Base-by-base conservation (phyloP, 2,797 vertebrate species). In the Phyllotis vaccarum region DNA sequence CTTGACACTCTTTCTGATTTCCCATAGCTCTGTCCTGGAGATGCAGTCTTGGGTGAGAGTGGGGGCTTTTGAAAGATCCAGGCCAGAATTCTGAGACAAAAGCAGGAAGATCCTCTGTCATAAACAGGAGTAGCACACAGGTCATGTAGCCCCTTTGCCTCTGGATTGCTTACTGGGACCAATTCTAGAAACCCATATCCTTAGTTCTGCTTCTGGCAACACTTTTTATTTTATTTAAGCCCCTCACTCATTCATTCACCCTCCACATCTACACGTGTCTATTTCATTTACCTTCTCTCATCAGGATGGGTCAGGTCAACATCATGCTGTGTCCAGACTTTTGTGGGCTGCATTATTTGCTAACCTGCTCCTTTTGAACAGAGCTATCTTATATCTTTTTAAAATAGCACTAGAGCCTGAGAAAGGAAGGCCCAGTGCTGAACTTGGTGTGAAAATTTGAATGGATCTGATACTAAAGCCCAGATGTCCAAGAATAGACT, bases 1-100 rank as follows among this genome's bases (percentile, higher is more conserved):
- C 49, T 85, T 29, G 66, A 86, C 64, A 34, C 82, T 81, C 76
- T 80, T 80, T 97, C 89, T 91, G 89, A 95, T 95, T 97, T 96
- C 94, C 97, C 94, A 52, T 91, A 88, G 79, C 80, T 91, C 64
- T 96, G 82, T 91, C 92, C 86, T 97, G 83, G 86, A 96, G 97
- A 91, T 90, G 56, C 74, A 91, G 66, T 86, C 95, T 97, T n/a
- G 86, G 27, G n/a, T 79, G 17, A 24, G 16, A 62, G 6, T 17
- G 46, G 49, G 94, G 56, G 86, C 58, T 54, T 24, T 89, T 94
- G 92, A 70, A 83, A 49, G 74, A 52, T 43, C 82, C 0, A 14
- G 6, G 14, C 31, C 79, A 92, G 93, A 95, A 58, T 66, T 60
- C 31, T 19, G 76, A 92, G 56, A 66, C 64, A 70, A 78, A 88